These are phyloP conservation scores for Germaria angustata DNA, from an alignment of 2,888 invertebrate species.

Conservation along the genomic window DNA sequence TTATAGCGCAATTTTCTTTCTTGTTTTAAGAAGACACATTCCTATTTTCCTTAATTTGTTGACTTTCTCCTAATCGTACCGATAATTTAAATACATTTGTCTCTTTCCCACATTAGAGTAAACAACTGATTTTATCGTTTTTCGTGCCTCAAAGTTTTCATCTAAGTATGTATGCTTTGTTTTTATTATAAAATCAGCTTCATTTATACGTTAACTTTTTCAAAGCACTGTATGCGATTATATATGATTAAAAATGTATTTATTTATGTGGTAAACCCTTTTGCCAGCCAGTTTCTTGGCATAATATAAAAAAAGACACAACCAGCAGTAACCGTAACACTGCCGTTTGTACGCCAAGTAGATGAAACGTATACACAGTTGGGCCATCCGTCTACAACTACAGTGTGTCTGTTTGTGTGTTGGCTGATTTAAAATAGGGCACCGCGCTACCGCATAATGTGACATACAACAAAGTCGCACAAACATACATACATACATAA, in stretches of 20 bases:
- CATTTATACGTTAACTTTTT: slow-evolving; percentile 5
- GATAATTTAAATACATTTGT: no score
- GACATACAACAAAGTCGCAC: slow-evolving; percentile 53
- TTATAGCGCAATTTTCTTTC: no score
- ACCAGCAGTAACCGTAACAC: slow-evolving; percentile 60
- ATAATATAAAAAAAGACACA: slow-evolving; percentile 50
- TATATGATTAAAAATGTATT: slow-evolving; percentile 61
- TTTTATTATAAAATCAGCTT: no score
- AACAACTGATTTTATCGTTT: no score
- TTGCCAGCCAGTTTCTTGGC: slow-evolving; percentile 55
- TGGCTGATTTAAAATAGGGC: slow-evolving; percentile 66
- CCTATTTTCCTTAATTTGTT: no score
- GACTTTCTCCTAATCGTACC: no score
- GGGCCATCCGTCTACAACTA: slow-evolving; percentile 21
- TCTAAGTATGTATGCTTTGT: no score
- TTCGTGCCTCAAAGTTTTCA: no score
- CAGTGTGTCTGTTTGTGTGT: slow-evolving; percentile 27
- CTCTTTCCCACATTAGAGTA: no score
- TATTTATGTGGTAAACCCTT: slow-evolving; percentile 65
- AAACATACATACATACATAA: slow-evolving; percentile 19
- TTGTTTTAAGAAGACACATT: no score
- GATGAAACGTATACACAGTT: slow-evolving; percentile 43
- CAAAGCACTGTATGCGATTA: slow-evolving; percentile 40
- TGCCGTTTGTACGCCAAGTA: slow-evolving; percentile 11
- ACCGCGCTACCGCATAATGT: slow-evolving; percentile 66